Evolutionary conservation across 2,888 invertebrate species (phyloP).

Genomic region (Hoplodrina blanda): DNA sequence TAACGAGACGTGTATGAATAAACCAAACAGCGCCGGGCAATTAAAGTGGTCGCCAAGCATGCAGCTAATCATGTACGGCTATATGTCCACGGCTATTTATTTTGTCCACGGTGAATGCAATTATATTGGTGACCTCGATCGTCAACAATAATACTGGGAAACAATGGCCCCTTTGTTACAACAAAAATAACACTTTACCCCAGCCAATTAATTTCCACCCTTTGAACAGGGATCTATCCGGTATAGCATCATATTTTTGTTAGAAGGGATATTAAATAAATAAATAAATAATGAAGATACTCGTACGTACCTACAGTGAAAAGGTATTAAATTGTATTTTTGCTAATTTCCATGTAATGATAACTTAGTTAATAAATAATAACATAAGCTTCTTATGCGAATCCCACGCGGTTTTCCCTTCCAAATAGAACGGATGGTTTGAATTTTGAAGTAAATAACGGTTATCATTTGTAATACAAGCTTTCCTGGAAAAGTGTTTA

Average conservation of each 20-base stretch:
- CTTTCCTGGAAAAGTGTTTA: constrained; percentile 7
- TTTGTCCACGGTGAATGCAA: constrained; percentile 59
- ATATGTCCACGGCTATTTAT: constrained; percentile 56
- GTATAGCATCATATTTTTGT: constrained; percentile 11
- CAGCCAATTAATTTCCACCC: constrained; percentile 35
- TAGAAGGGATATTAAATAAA: constrained; percentile 3
- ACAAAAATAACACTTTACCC: constrained; percentile 49
- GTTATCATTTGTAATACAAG: not conserved
- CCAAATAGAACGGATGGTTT: not conserved
- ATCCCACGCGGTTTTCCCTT: not conserved
- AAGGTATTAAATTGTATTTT: not conserved
- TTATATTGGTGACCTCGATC: constrained; percentile 62
- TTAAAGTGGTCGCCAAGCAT: constrained; percentile 48
- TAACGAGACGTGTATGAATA: constrained; percentile 54
- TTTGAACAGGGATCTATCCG: constrained; percentile 29
- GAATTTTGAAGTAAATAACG: constrained; percentile 2
- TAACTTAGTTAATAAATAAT: not conserved
- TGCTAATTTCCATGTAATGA: not conserved
- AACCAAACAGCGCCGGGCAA: constrained; percentile 44
- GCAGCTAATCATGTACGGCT: constrained; percentile 52
- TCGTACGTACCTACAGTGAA: not conserved
- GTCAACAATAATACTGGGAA: constrained; percentile 52
- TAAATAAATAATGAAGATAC: constrained; percentile 7
- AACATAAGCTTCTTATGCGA: constrained; percentile 6
- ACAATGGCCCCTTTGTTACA: constrained; percentile 55